Evolutionary conservation across 1,140 invertebrate genomes (phyloP).

Genomic region (Wasmannia auropunctata): DNA sequence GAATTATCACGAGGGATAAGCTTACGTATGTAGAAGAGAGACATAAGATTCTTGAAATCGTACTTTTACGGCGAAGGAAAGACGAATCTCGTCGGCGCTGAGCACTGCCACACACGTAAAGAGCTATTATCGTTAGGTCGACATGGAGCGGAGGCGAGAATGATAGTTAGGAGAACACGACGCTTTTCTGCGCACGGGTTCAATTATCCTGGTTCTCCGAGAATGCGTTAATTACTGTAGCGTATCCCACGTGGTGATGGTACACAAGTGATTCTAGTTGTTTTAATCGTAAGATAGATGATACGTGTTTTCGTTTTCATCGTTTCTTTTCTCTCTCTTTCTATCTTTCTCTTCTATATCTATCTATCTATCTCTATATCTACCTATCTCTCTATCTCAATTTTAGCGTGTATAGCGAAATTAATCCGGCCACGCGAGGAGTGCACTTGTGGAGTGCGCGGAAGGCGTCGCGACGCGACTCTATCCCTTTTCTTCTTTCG

Average conservation of each 20-base stretch:
- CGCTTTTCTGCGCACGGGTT: conserved; percentile 79
- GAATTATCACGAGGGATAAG: neutral
- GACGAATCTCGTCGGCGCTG: conserved; percentile 46
- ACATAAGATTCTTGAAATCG: neutral
- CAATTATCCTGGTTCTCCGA: conserved; percentile 70
- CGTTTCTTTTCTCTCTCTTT: conserved; percentile 48
- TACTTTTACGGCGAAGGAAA: neutral
- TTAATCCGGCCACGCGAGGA: conserved; percentile 47
- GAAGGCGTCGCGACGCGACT: conserved; percentile 74
- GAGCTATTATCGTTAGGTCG: conserved; percentile 43
- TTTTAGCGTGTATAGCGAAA: conserved; percentile 72
- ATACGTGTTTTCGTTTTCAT: conserved; percentile 64
- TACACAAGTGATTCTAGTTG: conserved; percentile 82
- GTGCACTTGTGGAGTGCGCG: conserved; percentile 73
- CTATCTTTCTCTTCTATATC: conserved; percentile 40
- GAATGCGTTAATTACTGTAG: conserved; percentile 77
- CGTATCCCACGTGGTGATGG: conserved; percentile 81
- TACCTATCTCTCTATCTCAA: no score
- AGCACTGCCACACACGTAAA: conserved; percentile 49
- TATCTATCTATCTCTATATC: conserved; percentile 26
- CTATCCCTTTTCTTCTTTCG: conserved; percentile 40
- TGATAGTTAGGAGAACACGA: conserved; percentile 67
- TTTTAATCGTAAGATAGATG: conserved; percentile 77
- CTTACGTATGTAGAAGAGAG: neutral
- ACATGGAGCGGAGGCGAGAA: conserved; percentile 59